Base-by-base conservation (phyloP, 2,888 invertebrate genomes). In the Cantharis lateralis region DNA sequence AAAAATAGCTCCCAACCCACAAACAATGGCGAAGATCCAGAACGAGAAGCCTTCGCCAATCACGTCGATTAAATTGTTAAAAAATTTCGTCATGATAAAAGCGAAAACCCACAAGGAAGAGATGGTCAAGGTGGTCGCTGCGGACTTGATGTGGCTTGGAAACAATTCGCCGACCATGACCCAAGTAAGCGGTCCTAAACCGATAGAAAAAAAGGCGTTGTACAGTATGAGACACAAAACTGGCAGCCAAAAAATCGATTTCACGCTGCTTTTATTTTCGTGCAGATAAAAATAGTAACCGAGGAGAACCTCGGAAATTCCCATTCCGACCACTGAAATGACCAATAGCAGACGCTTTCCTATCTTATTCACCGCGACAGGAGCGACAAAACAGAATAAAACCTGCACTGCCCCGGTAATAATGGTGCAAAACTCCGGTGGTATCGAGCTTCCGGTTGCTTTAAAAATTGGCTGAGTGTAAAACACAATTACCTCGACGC, bases 151-250 rank as follows among this genome's bases (percentile, higher is more conserved):
- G 81, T 95, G 94, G 0, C 93, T 89, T n/a, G 97, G 93, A 87
- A 97, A 93, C 87, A 96, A 91, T 87, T 96, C 96, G 0, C 95
- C 94, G 91, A 96, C 92, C 16, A 96, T 93, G 0, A 95, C 94
- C 95, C 95, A 96, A 0, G 95, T 94, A 24, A 96, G 87, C 0
- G 95, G 94, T 2, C 97, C 95, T 73, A 94, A 92, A 0, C 93
- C 95, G 82, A 93, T 89, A 87, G 94, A 93, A 88, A 95, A 96
- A 0, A 93, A 91, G 70, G 93, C 89, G 76, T 95, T 94, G 89
- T 93, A 96, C 24, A 93, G 82, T 0, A 95, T 91, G 62, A 96
- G 88, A 0, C 94, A 92, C 3, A 91, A 86, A 5, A 96, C 90
- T 0, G 96, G 96, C 26, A 96, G 85, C 92, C 93, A 95, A 0